Conservation (phyloP, 2,888 invertebrate genomes). For the Pterostichus madidus region DNA sequence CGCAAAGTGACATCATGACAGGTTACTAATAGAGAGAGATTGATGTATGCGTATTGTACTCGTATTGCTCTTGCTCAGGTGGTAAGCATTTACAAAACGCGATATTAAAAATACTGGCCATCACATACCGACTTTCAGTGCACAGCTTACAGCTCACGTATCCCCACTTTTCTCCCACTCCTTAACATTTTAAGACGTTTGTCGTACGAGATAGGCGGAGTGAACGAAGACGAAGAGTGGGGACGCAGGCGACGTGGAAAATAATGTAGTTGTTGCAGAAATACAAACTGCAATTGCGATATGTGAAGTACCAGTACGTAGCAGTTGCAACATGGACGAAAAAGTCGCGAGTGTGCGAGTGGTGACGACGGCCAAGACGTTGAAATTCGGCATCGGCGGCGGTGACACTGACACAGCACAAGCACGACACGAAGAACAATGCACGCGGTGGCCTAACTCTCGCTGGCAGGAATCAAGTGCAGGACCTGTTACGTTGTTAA, state of each 20-base stretch:
- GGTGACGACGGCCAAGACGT: background rate
- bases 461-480: conserved; percentile 36
- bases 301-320: conserved; percentile 47
- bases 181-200: conserved; percentile 65
- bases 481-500: conserved; percentile 42
- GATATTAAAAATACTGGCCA: conserved; percentile 57
- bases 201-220: conserved; percentile 65
- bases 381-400: background rate
- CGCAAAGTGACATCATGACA: conserved; percentile 4
- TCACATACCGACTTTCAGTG: conserved; percentile 58
- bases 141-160: conserved; percentile 36
- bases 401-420: conserved; percentile 33
- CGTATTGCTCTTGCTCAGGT: too few species aligned
- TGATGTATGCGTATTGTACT: too few species aligned
- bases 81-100: conserved; percentile 26
- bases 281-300: conserved; percentile 41
- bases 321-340: conserved; percentile 24
- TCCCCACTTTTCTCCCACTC: conserved; percentile 65
- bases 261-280: conserved; percentile 39
- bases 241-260: conserved; percentile 30
- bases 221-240: conserved; percentile 50
- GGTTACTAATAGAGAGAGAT: background rate
- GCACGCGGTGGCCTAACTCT: background rate
- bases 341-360: conserved; percentile 2
- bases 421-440: conserved; percentile 4